phyloP scores from a whole-genome alignment of 2,113 vertebrate species.

The Mastomys natalensis region DNA sequence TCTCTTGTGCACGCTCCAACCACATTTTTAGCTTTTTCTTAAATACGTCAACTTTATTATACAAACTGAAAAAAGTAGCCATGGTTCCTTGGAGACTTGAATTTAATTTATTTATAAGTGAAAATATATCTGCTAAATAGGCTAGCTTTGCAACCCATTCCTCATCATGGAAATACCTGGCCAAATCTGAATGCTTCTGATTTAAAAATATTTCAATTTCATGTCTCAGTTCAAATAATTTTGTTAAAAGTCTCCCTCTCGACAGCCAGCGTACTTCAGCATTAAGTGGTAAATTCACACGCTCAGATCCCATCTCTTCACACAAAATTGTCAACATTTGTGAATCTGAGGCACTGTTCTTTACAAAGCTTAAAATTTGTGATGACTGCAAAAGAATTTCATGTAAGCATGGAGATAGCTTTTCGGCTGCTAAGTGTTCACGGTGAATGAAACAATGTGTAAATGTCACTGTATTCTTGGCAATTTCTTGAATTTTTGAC shows the following conservation, averaged over 20 bases:
- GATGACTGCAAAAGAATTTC: conserved; percentile 78
- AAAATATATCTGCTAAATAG: conserved; percentile 82
- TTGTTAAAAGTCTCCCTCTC: conserved; percentile 78
- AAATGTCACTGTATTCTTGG: conserved; percentile 66
- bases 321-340: conserved; percentile 75
- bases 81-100: conserved; percentile 79
- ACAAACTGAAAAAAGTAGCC: conserved; percentile 77
- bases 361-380: conserved; percentile 79
- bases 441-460: conserved; percentile 81
- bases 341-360: conserved; percentile 72
- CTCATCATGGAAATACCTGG: conserved; percentile 73
- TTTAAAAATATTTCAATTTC: conserved; percentile 82
- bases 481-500: conserved; percentile 76
- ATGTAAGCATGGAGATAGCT: conserved; percentile 75
- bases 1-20: conserved; percentile 69
- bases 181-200: conserved; percentile 78
- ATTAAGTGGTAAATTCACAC: conserved; percentile 70
- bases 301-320: conserved; percentile 71
- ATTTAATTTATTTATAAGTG: conserved; percentile 77
- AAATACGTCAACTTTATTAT: conserved; percentile 76
- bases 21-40: conserved; percentile 78
- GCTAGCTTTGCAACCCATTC: conserved; percentile 81
- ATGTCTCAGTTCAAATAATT: conserved; percentile 78
- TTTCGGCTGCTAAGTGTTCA: conserved; percentile 74
- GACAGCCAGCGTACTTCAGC: conserved; percentile 76